Evolutionary conservation across 2,797 vertebrate species (phyloP).

Genomic region (Aselliscus stoliczkanus): DNA sequence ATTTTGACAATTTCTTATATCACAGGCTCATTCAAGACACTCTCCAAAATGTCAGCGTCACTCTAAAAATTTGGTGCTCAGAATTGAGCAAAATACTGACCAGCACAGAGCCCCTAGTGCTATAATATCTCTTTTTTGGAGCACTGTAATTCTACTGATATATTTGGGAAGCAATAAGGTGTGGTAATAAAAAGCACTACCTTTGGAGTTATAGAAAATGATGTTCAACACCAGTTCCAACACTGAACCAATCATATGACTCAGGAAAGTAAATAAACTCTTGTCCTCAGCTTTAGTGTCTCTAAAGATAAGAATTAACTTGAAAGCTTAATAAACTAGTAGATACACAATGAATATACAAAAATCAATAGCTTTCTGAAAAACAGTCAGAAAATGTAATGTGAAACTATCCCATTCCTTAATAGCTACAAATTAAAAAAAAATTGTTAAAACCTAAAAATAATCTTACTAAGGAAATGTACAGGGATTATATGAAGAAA

Average conservation of each 20-base stretch:
- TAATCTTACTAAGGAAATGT: neutral
- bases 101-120: neutral
- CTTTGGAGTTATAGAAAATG: neutral
- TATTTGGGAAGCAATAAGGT: neutral
- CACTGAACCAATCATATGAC: neutral
- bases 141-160: neutral
- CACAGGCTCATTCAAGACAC: neutral
- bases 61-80: neutral
- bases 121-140: neutral
- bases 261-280: neutral
- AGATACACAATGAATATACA: neutral
- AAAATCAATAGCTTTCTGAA: conserved; percentile 6
- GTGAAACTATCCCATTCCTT: neutral
- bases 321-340: neutral
- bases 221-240: neutral
- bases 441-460: neutral
- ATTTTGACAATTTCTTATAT: neutral
- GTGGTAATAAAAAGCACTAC: neutral
- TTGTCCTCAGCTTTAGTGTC: neutral
- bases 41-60: neutral
- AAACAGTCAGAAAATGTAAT: neutral
- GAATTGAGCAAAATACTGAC: neutral
- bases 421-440: neutral
- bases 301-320: neutral
- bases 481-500: neutral